Conservation (phyloP, 1,140 invertebrate genomes). For the Idris sp. region DNA sequence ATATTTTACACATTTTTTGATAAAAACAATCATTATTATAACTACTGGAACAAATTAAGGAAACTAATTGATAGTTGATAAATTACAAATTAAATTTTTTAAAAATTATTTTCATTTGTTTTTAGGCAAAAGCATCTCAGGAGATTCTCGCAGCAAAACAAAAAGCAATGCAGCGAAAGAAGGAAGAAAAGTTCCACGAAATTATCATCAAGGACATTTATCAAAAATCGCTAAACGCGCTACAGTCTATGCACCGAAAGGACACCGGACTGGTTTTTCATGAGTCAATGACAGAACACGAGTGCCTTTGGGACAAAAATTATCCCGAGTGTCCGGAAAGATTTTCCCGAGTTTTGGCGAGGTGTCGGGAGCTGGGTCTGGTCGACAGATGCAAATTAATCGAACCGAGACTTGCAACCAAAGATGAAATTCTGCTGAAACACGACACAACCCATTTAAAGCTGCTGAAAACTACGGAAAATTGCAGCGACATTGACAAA, state of each 20-base stretch:
- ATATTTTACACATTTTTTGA: too few relatives aligned
- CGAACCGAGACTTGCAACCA: constrained; percentile 81
- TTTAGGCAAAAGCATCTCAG: constrained; percentile 72
- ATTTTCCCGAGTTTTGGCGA: constrained; percentile 83
- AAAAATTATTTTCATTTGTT: constrained; percentile 4
- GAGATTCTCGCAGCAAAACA: constrained; percentile 73
- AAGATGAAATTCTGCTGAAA: constrained; percentile 84
- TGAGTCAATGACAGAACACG: constrained; percentile 86
- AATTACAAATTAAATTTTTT: too few relatives aligned
- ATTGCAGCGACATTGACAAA: constrained; percentile 79
- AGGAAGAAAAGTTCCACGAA: constrained; percentile 58
- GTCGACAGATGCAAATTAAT: constrained; percentile 83
- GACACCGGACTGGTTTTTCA: constrained; percentile 89
- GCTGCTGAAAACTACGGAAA: constrained; percentile 82
- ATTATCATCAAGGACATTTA: constrained; percentile 70
- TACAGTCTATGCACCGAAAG: constrained; percentile 78
- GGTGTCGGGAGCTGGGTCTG: constrained; percentile 86
- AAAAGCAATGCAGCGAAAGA: constrained; percentile 69
- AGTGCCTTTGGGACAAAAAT: constrained; percentile 88
- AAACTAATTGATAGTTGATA: too few relatives aligned
- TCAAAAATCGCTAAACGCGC: constrained; percentile 81
- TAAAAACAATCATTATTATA: too few relatives aligned
- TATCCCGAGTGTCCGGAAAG: constrained; percentile 91
- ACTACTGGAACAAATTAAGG: too few relatives aligned
- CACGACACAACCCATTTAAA: constrained; percentile 84